phyloP scores from a whole-genome alignment of 2,113 vertebrate species.

The Catharus fuscescens region DNA sequence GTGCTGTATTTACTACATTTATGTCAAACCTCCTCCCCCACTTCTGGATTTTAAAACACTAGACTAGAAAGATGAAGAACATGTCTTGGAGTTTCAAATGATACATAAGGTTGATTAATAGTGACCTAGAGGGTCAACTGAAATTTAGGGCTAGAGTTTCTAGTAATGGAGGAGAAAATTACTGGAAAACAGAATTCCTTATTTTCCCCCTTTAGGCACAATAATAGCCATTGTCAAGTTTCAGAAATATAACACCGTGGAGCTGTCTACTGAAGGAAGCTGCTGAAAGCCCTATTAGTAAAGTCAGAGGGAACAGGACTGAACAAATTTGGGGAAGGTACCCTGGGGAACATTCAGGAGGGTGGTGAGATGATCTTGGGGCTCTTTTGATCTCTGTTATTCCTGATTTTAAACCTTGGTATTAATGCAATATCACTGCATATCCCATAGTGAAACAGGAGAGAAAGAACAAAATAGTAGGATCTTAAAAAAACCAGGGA shows the following conservation, averaged over 20 bases:
- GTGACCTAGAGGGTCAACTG: conserved; percentile 43
- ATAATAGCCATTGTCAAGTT: conserved; percentile 56
- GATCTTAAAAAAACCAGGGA: neutral
- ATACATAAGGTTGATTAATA: conserved; percentile 25
- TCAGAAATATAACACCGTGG: conserved; percentile 43
- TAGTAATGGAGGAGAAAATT: conserved; percentile 60
- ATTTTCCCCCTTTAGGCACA: conserved; percentile 29
- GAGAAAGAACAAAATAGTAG: neutral
- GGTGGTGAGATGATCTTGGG: neutral
- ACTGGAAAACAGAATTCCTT: conserved; percentile 12
- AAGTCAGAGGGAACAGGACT: conserved; percentile 15
- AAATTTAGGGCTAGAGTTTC: conserved; percentile 61
- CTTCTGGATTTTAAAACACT: conserved; percentile 2
- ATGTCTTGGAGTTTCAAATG: conserved; percentile 35
- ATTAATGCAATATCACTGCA: neutral
- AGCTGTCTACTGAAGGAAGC: conserved; percentile 35
- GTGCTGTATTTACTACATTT: neutral
- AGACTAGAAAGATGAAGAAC: neutral
- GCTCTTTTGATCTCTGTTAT: conserved; percentile 17
- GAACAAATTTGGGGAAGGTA: conserved; percentile 52
- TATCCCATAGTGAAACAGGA: neutral
- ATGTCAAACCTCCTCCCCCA: neutral
- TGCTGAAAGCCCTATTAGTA: conserved; percentile 58
- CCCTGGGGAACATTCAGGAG: neutral
- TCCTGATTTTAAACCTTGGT: neutral